Conservation (phyloP, 2,888 invertebrate genomes). For the Drosophila lacicola region DNA sequence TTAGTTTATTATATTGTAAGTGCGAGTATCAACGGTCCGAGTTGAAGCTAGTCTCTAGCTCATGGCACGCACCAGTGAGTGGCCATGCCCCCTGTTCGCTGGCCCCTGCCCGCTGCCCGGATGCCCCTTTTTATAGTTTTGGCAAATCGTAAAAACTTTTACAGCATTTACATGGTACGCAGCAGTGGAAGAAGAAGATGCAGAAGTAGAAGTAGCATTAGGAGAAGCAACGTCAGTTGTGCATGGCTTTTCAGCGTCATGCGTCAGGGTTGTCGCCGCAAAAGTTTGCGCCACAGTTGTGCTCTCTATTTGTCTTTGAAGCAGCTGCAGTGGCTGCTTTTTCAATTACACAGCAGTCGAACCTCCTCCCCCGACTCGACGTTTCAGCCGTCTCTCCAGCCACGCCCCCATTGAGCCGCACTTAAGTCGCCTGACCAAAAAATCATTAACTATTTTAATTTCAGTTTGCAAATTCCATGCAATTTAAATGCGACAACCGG, state of each 20-base stretch:
- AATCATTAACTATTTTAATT: constrained; percentile 79
- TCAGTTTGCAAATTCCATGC: constrained; percentile 80
- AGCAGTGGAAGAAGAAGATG: constrained; percentile 9
- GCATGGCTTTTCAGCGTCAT: constrained; percentile 46
- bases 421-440: constrained; percentile 76
- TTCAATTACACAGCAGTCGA: constrained; percentile 64
- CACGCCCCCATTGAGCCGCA: constrained; percentile 62
- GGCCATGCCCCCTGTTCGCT: constrained; percentile 3
- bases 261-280: constrained; percentile 74
- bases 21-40: constrained; percentile 64
- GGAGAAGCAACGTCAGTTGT: constrained; percentile 19
- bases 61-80: constrained; percentile 46
- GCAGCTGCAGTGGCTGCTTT: constrained; percentile 51
- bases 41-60: constrained; percentile 24
- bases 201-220: not conserved
- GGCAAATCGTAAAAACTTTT: constrained; percentile 79
- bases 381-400: constrained; percentile 15
- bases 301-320: constrained; percentile 73
- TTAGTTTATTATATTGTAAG: constrained; percentile 80
- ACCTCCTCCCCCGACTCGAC: not conserved
- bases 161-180: constrained; percentile 74
- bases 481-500: constrained; percentile 67
- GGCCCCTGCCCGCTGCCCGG: not conserved
- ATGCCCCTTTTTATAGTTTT: constrained; percentile 72
- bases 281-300: constrained; percentile 67